These are phyloP conservation scores for Sympetrum striolatum DNA, from an alignment of 2,888 invertebrate species.

Conservation along the genomic window DNA sequence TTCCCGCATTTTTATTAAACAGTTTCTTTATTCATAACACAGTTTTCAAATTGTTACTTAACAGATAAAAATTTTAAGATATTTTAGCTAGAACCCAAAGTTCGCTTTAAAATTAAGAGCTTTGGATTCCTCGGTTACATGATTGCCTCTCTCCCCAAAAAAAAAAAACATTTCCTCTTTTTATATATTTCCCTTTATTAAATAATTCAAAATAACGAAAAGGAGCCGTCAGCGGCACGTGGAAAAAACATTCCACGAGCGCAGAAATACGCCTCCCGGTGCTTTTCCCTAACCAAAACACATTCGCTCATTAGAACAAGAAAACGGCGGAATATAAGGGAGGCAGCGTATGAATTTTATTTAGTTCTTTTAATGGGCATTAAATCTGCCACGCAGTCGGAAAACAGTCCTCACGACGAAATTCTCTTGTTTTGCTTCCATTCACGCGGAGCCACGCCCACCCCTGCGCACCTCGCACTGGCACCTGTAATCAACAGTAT, in stretches of 20 bases:
- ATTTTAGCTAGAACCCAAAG: no score
- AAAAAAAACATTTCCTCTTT: no score
- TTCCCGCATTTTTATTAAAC: no score
- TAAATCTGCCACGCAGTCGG: constrained; percentile 14
- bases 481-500: constrained; percentile 31
- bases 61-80: no score
- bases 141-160: no score
- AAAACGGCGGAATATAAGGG: not conserved
- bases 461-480: not conserved
- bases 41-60: no score
- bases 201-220: not conserved
- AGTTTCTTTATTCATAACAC: no score
- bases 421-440: constrained; percentile 16
- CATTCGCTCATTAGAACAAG: not conserved
- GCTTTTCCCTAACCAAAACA: not conserved
- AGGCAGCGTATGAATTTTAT: constrained; percentile 25
- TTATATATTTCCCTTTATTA: not conserved
- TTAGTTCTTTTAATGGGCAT: constrained; percentile 19
- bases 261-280: not conserved
- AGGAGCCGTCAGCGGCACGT: not conserved
- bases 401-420: not conserved
- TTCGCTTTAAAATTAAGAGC: no score
- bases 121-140: no score
- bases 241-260: not conserved
- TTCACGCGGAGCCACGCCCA: constrained; percentile 6